These are phyloP conservation scores for Thaumatotibia leucotreta DNA, from an alignment of 1,140 invertebrate genomes.

Conservation along the genomic window DNA sequence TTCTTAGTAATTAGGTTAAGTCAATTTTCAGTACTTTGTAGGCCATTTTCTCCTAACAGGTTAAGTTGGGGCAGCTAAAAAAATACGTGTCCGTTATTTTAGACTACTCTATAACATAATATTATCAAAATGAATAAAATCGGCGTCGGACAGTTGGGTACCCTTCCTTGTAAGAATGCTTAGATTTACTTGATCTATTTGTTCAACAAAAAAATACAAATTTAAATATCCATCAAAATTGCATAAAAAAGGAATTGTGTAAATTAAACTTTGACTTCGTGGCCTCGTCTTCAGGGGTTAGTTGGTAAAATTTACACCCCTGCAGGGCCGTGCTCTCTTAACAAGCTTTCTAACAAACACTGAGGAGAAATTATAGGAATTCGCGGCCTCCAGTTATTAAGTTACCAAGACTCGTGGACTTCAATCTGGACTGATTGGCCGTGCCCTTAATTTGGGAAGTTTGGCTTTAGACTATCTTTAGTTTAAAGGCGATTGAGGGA, in stretches of 20 bases:
- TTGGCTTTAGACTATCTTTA: not conserved
- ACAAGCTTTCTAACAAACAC: constrained; percentile 63
- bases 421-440: constrained; percentile 5
- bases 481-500: not conserved
- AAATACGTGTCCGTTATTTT: no score
- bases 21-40: no score
- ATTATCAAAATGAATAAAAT: no score
- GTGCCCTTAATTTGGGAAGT: not conserved
- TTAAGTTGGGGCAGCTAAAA: no score
- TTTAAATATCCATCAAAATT: no score
- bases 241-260: not conserved
- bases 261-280: constrained; percentile 16
- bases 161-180: no score
- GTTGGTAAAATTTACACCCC: constrained; percentile 58
- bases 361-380: constrained; percentile 59
- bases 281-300: constrained; percentile 33
- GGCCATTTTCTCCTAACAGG: no score
- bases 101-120: no score
- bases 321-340: constrained; percentile 45
- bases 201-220: no score
- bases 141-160: no score
- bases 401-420: constrained; percentile 15
- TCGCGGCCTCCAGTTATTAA: constrained; percentile 48
- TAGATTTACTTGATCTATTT: no score
- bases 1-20: no score